A percentile compares a stretch with the other conserved stretches of the same genome.
Evolutionary conservation across 2,888 invertebrate species (phyloP).

Genomic region (Blera fallax): DNA sequence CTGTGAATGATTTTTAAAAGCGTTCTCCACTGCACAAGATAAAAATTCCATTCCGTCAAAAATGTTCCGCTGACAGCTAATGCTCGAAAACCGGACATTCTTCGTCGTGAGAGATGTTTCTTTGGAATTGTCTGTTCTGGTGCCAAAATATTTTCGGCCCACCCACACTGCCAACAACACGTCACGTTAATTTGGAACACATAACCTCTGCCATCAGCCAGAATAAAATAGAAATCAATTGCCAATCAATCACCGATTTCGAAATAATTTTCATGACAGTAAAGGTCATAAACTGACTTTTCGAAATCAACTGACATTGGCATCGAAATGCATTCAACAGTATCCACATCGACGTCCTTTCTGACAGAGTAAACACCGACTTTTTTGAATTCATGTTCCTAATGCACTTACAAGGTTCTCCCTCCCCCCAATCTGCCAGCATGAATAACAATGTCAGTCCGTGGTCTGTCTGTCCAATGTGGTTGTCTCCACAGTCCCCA

Average conservation of each 20-base stretch:
- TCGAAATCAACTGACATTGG: slow-evolving; percentile 42
- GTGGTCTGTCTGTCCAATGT: neutral
- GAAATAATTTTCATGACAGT: slow-evolving; percentile 25
- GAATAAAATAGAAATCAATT: slow-evolving; percentile 46
- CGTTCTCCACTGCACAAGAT: neutral
- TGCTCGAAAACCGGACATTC: neutral
- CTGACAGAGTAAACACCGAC: slow-evolving; percentile 11
- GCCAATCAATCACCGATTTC: slow-evolving; percentile 51
- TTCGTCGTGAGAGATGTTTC: neutral
- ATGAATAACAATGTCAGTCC: neutral
- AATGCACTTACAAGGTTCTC: slow-evolving; percentile 49
- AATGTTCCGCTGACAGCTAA: neutral
- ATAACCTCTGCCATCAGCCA: neutral
- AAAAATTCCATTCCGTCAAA: neutral
- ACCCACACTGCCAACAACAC: neutral
- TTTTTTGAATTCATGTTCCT: slow-evolving; percentile 11
- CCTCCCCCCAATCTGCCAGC: neutral
- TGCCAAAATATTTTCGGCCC: slow-evolving; percentile 45
- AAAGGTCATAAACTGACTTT: slow-evolving; percentile 49
- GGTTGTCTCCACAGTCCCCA: neutral
- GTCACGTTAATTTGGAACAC: neutral
- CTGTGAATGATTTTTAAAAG: neutral
- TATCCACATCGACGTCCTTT: neutral
- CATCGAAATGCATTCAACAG: slow-evolving; percentile 52
- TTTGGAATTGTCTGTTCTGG: neutral